Evolutionary conservation across 2,797 vertebrate genomes (phyloP).

Genomic region (Oreonectes daqikongensis): DNA sequence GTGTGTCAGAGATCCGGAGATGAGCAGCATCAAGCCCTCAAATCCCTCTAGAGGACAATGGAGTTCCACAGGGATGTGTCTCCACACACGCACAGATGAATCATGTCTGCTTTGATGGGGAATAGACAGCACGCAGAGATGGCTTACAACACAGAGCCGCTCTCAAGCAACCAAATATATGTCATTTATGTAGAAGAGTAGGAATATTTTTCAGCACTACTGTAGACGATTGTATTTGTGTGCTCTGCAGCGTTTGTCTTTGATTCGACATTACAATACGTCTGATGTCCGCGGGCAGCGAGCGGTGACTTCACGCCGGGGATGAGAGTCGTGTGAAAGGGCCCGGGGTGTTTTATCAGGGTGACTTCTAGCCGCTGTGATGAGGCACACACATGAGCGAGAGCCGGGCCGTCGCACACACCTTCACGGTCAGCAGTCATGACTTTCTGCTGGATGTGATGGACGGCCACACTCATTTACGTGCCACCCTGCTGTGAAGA

Average conservation of each 20-base stretch:
- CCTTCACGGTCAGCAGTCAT: constrained; percentile 53
- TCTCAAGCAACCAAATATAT: no score
- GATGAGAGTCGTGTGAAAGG: constrained; percentile 64
- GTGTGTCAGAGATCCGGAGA: no score
- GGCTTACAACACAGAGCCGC: background rate
- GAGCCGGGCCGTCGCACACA: constrained; percentile 31
- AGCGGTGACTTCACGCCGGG: constrained; percentile 70
- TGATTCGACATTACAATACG: constrained; percentile 70
- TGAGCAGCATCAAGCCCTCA: no score
- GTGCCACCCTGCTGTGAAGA: background rate
- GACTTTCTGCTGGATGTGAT: constrained; percentile 44
- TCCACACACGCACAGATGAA: no score
- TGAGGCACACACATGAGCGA: constrained; percentile 47
- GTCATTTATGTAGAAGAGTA: no score
- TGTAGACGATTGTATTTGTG: background rate
- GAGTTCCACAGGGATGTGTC: no score
- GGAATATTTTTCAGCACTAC: no score
- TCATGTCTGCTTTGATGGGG: background rate
- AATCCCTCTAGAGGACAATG: no score
- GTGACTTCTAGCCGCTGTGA: constrained; percentile 69
- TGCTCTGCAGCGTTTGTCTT: constrained; percentile 63
- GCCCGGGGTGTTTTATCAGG: constrained; percentile 69
- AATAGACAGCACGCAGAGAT: background rate
- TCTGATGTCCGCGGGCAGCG: constrained; percentile 63
- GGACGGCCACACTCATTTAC: constrained; percentile 22